These are phyloP conservation scores for Ceraclea dissimilis DNA, from an alignment of 2,888 invertebrate genomes.

Conservation along the genomic window DNA sequence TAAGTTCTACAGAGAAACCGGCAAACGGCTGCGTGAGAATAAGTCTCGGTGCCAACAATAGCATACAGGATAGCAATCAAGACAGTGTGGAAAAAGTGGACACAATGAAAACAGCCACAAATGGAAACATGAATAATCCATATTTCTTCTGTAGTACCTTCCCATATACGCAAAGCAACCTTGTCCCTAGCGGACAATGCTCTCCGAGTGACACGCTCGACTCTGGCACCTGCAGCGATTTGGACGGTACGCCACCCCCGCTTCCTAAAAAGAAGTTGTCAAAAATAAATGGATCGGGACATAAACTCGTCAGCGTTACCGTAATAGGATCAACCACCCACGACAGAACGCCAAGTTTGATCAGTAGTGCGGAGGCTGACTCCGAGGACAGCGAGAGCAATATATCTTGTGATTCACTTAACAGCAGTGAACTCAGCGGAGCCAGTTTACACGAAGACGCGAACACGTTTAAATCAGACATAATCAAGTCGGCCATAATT, in stretches of 20 bases:
- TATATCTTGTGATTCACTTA: slow-evolving; percentile 75
- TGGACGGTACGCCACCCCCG: slow-evolving; percentile 66
- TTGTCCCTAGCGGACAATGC: slow-evolving; percentile 74
- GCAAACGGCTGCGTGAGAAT: slow-evolving; percentile 51
- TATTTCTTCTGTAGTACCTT: slow-evolving; percentile 59
- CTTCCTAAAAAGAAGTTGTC: slow-evolving; percentile 57
- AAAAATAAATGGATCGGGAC: slow-evolving; percentile 40
- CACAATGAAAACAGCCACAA: slow-evolving; percentile 30
- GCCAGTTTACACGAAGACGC: slow-evolving; percentile 45
- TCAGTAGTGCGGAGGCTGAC: slow-evolving; percentile 58
- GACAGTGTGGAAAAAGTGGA: slow-evolving; percentile 40
- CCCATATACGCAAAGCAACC: slow-evolving; percentile 44
- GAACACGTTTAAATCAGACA: slow-evolving; percentile 26
- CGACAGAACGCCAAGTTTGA: slow-evolving; percentile 49
- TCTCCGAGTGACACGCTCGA: slow-evolving; percentile 77
- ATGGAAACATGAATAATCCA: slow-evolving; percentile 38
- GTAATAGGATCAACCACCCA: slow-evolving; percentile 43
- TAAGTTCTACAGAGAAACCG: slow-evolving; percentile 2
- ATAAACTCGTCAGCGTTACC: slow-evolving; percentile 50
- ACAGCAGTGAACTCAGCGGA: slow-evolving; percentile 57
- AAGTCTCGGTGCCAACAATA: slow-evolving; percentile 38
- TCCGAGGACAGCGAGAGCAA: slow-evolving; percentile 69
- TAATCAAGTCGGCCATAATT: slow-evolving; percentile 33
- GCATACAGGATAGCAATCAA: slow-evolving; percentile 46
- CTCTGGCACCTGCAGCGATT: slow-evolving; percentile 79